A percentile compares a stretch with the other conserved stretches of the same genome.
phyloP scores from a whole-genome alignment of 2,888 invertebrate genomes.

The Poecilus cupreus region DNA sequence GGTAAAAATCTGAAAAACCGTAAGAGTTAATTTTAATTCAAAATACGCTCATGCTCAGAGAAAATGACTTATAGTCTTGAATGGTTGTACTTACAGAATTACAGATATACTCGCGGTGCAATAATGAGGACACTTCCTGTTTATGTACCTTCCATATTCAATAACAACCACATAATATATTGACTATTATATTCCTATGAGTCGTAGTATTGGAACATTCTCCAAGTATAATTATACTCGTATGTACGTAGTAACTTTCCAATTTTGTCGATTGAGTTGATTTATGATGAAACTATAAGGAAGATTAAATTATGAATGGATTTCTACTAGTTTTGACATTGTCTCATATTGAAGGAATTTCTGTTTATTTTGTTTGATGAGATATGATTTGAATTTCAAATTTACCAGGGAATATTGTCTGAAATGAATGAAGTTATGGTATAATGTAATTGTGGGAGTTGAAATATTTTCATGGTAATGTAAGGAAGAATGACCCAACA shows the following conservation, averaged over 20 bases:
- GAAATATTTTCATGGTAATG: slow-evolving; percentile 18
- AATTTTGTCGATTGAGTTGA: slow-evolving; percentile 12
- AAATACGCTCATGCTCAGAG: too few species aligned
- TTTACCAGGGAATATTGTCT: not conserved
- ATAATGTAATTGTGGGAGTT: slow-evolving; percentile 28
- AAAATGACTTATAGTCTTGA: not conserved
- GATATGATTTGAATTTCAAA: slow-evolving; percentile 33
- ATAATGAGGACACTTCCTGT: slow-evolving; percentile 34
- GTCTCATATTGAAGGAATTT: slow-evolving; percentile 15
- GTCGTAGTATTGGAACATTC: slow-evolving; percentile 28
- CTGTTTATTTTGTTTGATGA: slow-evolving; percentile 29
- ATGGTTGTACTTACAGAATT: not conserved
- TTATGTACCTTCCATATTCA: slow-evolving; percentile 31
- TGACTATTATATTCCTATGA: slow-evolving; percentile 28
- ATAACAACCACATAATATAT: slow-evolving; percentile 16
- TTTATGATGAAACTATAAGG: slow-evolving; percentile 22
- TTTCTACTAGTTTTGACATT: slow-evolving; percentile 26
- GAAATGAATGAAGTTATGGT: slow-evolving; percentile 37
- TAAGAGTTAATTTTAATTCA: too few species aligned
- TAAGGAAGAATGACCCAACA: not conserved
- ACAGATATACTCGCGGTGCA: not conserved
- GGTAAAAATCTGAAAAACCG: too few species aligned
- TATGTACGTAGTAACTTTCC: slow-evolving; percentile 3
- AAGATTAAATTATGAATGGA: slow-evolving; percentile 33
- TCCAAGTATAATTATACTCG: slow-evolving; percentile 3